These are phyloP conservation scores for Clavelina lepadiformis DNA, from an alignment of 23 tunicate genomes.

Conservation along the genomic window DNA sequence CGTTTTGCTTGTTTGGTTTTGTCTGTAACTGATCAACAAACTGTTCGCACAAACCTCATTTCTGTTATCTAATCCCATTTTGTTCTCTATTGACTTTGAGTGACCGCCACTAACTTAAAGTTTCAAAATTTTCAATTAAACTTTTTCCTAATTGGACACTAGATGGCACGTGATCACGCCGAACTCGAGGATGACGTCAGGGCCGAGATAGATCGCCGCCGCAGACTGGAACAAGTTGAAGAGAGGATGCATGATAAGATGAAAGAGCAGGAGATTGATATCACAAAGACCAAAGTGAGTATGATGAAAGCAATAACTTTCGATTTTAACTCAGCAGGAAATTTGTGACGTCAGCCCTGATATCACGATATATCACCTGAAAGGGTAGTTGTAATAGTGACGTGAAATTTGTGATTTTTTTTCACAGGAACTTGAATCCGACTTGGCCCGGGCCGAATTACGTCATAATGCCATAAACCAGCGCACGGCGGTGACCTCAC, in stretches of 20 bases:
- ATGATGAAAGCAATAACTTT: not conserved
- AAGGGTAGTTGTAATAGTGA: not conserved
- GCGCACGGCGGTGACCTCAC: conserved; percentile 41
- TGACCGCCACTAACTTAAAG: too few relatives aligned
- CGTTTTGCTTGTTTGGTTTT: not conserved
- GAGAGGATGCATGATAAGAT: conserved; percentile 15
- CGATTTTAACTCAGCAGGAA: too few relatives aligned
- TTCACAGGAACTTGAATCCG: conserved; percentile 40
- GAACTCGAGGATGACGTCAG: conserved; percentile 34
- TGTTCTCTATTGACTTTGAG: too few relatives aligned
- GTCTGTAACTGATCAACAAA: not conserved
- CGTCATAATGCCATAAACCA: conserved; percentile 45
- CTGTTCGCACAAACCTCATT: too few relatives aligned
- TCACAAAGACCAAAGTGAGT: conserved; percentile 19
- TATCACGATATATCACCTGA: not conserved
- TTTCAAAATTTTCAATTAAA: too few relatives aligned
- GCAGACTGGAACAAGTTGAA: conserved; percentile 39
- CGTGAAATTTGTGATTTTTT: not conserved
- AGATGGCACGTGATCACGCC: conserved; percentile 69
- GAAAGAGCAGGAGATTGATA: conserved; percentile 24
- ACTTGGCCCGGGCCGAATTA: conserved; percentile 48
- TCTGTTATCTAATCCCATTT: too few relatives aligned
- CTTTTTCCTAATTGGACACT: not conserved
- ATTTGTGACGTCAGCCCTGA: too few relatives aligned
- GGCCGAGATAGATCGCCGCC: conserved; percentile 23